Percentiles rank a stretch among this genome's conserved stretches.
These are phyloP conservation scores for Pinctada fucata DNA, from an alignment of 2,888 invertebrate species.

Conservation along the genomic window DNA sequence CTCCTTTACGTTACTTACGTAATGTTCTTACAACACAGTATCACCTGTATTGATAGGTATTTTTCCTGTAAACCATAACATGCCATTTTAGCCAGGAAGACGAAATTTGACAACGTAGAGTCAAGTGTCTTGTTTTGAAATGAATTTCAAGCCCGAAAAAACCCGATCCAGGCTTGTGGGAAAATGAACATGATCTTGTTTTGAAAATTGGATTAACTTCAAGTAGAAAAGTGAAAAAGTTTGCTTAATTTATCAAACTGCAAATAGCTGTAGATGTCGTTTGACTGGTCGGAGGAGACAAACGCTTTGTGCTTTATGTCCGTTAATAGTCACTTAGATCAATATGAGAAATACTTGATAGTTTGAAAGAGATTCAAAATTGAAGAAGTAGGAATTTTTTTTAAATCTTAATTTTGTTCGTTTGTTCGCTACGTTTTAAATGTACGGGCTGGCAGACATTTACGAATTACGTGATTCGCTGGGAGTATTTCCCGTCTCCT, in stretches of 20 bases:
- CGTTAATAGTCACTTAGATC: not conserved
- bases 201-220: slow-evolving; percentile 34
- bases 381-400: no score
- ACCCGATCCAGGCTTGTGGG: slow-evolving; percentile 10
- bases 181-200: slow-evolving; percentile 32
- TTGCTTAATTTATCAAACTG: slow-evolving; percentile 26
- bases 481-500: no score
- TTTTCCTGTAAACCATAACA: slow-evolving; percentile 6
- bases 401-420: no score
- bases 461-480: no score
- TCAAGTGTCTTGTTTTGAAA: slow-evolving; percentile 25
- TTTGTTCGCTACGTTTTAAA: no score
- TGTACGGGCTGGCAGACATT: no score
- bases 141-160: not conserved
- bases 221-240: slow-evolving; percentile 38
- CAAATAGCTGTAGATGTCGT: slow-evolving; percentile 19
- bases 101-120: not conserved
- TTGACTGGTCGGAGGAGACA: slow-evolving; percentile 1
- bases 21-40: no score
- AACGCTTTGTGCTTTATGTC: not conserved
- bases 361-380: no score
- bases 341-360: no score
- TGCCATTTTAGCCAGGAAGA: not conserved
- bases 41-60: not conserved
- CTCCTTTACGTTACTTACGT: no score